Evolutionary conservation across 2,797 vertebrate genomes (phyloP), one percentile per base, ranked within the genome.

Genomic region (Rhabdomys pumilio): DNA sequence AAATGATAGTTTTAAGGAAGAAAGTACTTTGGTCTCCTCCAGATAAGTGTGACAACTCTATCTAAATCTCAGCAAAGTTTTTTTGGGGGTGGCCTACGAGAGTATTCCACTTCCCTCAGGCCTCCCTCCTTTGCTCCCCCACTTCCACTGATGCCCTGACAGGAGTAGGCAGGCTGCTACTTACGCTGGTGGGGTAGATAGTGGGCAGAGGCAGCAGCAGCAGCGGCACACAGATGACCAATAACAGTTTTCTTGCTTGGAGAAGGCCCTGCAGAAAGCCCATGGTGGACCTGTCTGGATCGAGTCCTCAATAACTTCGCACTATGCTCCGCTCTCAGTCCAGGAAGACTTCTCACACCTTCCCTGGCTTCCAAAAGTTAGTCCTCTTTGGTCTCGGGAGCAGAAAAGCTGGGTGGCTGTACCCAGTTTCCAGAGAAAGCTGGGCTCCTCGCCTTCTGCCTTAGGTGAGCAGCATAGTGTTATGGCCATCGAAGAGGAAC

Each of bases 121-220:
- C 6, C 57, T 41, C 59, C 79, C n/a, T 26, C 59, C 20, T 34
- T 24, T 17, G 41, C n/a, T 55, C 73, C 57, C 73, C 73, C 22
- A n/a, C 79, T 69, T 17, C 50, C 17, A 2, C 47, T 15, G 83
- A 61, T 34, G 11, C 77, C 94, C 14, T 0, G 47, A 50, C 15
- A 81, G 76, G 83, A 92, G 75, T 90, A 87, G 90, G 95, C 61
- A 1, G 89, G 82, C 93, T 83, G 6, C 57, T 99, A 99, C 99
- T 99, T 98, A 99, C 99, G 14, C 99, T 99, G 98, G 99, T 99
- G 86, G 99, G 99, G 93, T 99, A 99, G 96, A 99, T 98, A 92
- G 99, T 98, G 22, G 99, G 99, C 94, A 99, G 97, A 8, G 99
- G 99, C 91, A 99, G 99, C 96, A 99, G 98, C 12, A 99, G 99